phyloP scores from a whole-genome alignment of 2,888 invertebrate species.

The Mythimna vitellina region DNA sequence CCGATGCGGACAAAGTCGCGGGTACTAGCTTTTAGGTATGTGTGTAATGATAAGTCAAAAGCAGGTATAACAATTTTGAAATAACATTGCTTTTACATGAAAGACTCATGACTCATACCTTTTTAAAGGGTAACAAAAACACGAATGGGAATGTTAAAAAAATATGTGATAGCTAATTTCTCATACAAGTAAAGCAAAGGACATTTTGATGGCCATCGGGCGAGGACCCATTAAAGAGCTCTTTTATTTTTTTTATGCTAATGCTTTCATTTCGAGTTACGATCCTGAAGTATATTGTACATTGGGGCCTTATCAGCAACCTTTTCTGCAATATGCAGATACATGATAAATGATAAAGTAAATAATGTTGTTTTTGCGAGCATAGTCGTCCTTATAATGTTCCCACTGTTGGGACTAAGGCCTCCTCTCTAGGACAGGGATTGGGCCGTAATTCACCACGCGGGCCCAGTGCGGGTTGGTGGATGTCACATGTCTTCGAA shows the following conservation, averaged over 20 bases:
- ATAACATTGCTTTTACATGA: background rate
- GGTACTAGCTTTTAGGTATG: too few species aligned
- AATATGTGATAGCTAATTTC: slow-evolving; percentile 42
- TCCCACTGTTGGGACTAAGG: too few species aligned
- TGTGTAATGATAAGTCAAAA: background rate
- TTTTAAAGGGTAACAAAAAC: slow-evolving; percentile 13
- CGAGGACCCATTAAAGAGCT: slow-evolving; percentile 35
- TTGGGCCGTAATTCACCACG: too few species aligned
- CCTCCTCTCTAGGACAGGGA: too few species aligned
- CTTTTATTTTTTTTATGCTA: slow-evolving; percentile 55
- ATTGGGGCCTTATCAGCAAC: slow-evolving; percentile 18
- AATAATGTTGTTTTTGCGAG: background rate
- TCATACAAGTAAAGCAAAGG: slow-evolving; percentile 40
- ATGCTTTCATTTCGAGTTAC: slow-evolving; percentile 51
- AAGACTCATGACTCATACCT: background rate
- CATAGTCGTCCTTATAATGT: too few species aligned
- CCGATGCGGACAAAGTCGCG: too few species aligned
- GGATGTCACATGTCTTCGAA: too few species aligned
- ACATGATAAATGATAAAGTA: slow-evolving; percentile 3
- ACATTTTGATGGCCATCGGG: slow-evolving; percentile 42
- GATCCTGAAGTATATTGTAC: slow-evolving; percentile 31
- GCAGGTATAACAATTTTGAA: background rate
- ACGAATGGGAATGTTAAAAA: slow-evolving; percentile 21
- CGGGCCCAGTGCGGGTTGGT: too few species aligned
- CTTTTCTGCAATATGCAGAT: slow-evolving; percentile 8